Evolutionary conservation across 2,797 vertebrate genomes (phyloP).

Genomic region (Urophycis tenuis): DNA sequence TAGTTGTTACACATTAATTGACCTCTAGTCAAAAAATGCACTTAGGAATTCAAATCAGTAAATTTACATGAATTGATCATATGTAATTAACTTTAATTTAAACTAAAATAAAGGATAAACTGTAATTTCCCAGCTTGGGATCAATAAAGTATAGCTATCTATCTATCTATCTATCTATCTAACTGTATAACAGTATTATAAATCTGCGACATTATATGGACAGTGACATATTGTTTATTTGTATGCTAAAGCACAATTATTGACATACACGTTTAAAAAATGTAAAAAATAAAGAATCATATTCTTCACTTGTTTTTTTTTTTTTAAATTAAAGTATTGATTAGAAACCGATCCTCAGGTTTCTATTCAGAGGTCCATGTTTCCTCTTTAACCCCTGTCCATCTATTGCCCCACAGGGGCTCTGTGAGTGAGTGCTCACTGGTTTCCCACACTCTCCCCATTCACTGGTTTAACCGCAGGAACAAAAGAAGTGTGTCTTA

Average conservation of each 20-base stretch:
- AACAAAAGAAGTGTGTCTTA: constrained; percentile 2
- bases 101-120: no score
- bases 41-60: background rate
- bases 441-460: background rate
- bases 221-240: background rate
- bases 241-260: background rate
- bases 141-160: no score
- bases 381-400: background rate
- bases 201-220: background rate
- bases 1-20: background rate
- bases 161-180: no score
- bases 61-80: background rate
- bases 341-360: constrained; percentile 6
- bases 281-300: background rate
- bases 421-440: background rate
- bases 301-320: background rate
- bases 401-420: constrained; percentile 1
- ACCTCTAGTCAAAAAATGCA: background rate
- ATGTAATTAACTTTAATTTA: no score
- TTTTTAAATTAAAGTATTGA: background rate
- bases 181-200: background rate
- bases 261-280: background rate
- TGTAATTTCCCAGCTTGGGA: no score
- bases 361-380: background rate
- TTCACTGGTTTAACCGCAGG: background rate